phyloP scores from a whole-genome alignment of 2,113 vertebrate species.

The Clarias macrocephalus region DNA sequence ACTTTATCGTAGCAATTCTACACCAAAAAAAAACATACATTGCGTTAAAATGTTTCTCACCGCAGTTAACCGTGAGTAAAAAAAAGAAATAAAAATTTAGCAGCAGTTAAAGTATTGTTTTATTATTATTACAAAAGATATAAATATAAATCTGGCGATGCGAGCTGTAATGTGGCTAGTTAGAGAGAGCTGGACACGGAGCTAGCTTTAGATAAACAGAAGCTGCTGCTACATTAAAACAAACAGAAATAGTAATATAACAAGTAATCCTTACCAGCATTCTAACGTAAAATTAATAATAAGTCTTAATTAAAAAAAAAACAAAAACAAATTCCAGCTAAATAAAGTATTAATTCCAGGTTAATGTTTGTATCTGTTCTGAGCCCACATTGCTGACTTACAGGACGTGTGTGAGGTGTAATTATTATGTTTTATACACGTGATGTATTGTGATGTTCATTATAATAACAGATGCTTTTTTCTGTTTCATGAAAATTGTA shows the following conservation, averaged over 20 bases:
- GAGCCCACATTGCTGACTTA: neutral
- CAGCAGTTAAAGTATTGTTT: too few species aligned
- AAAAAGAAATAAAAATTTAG: neutral
- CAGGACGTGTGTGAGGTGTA: neutral
- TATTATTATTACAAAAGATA: neutral
- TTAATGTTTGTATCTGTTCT: neutral
- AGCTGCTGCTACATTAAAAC: neutral
- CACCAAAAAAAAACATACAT: neutral
- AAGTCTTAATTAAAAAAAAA: neutral
- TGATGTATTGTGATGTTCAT: neutral
- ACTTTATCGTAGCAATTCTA: slow-evolving; percentile 46
- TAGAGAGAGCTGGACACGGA: neutral
- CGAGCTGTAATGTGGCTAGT: neutral
- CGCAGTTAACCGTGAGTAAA: slow-evolving; percentile 70
- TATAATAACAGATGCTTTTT: neutral
- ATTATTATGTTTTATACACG: neutral
- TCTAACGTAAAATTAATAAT: neutral
- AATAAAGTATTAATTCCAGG: neutral
- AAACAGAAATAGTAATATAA: neutral
- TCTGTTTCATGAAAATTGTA: slow-evolving; percentile 52
- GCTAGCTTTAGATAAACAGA: neutral
- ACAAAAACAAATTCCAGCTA: neutral
- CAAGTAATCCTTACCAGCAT: neutral
- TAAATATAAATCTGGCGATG: neutral
- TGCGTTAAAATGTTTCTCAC: slow-evolving; percentile 72